Base-by-base conservation (phyloP, 2,113 vertebrate species). In the Myotis yumanensis region DNA sequence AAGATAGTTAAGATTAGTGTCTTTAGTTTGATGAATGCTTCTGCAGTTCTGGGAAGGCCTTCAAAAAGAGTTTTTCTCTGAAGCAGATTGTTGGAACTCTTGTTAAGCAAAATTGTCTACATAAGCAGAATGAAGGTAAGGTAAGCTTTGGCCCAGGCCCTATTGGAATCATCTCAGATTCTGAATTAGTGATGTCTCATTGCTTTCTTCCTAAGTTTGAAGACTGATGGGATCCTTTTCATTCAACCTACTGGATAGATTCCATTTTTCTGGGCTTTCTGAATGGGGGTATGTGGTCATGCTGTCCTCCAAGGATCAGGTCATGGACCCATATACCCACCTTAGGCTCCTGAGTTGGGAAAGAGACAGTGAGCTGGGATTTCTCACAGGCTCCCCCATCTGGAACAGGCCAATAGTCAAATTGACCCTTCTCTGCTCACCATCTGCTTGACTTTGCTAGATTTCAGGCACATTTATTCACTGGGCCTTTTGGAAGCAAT, bases 1-100 rank as follows among this genome's bases (percentile, higher is more conserved):
- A 83, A 95, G 95, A 95, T 95, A 88, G 64, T 93, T 95, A 95
- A 95, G 96, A 95, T 96, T 95, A 93, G 96, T 92, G 95, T 96
- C 96, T 97, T 75, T 92, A 96, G 96, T 88, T 95, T 96, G 96
- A 95, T 86, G 93, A 90, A 97, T 97, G 94, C 93, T 93, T 95
- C 90, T 92, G 88, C 54, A 96, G 92, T 86, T 92, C 92, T 28
- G 96, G 94, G 91, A 97, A 95, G 83, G 83, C 57, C 96, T 96
- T 97, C 95, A 96, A 94, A 97, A 96, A 96, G 92, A 95, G 92
- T 95, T 97, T 95, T 97, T 92, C 94, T 97, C 94, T 95, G 90
- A 92, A 97, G 85, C 86, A 96, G 90, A 40, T 90, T 89, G 88
- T 54, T 96, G 94, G 92, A 96, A 92, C 82, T 89, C 89, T 89